Conservation (phyloP, 2,888 invertebrate species). For the Tethea ocularis region DNA sequence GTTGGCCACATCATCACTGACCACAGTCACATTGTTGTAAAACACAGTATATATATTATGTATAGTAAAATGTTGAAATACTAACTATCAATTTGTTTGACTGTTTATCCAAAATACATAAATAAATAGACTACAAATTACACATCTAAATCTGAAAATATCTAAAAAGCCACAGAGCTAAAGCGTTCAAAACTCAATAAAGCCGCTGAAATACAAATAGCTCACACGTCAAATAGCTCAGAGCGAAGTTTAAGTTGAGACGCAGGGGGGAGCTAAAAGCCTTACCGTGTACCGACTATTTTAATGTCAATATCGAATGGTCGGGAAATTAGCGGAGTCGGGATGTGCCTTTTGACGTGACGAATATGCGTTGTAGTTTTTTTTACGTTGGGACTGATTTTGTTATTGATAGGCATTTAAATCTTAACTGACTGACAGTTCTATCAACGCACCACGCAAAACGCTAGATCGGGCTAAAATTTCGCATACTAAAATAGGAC, state of each 20-base stretch:
- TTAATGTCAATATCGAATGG: constrained; percentile 10
- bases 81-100: no score
- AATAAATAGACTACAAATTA: neutral
- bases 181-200: neutral
- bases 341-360: neutral
- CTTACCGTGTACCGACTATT: constrained; percentile 12
- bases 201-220: constrained; percentile 12
- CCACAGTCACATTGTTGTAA: no score
- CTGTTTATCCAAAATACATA: no score
- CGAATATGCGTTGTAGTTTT: neutral
- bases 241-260: constrained; percentile 8
- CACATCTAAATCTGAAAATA: neutral
- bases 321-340: constrained; percentile 9
- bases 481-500: no score
- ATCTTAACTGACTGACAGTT: no score
- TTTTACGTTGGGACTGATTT: neutral
- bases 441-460: no score
- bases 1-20: no score
- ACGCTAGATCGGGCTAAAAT: no score
- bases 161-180: neutral
- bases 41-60: no score
- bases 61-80: no score
- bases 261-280: constrained; percentile 12
- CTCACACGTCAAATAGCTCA: neutral
- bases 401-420: neutral